Conservation (phyloP, 2,113 vertebrate species). For the Xenotilapia longispinis region DNA sequence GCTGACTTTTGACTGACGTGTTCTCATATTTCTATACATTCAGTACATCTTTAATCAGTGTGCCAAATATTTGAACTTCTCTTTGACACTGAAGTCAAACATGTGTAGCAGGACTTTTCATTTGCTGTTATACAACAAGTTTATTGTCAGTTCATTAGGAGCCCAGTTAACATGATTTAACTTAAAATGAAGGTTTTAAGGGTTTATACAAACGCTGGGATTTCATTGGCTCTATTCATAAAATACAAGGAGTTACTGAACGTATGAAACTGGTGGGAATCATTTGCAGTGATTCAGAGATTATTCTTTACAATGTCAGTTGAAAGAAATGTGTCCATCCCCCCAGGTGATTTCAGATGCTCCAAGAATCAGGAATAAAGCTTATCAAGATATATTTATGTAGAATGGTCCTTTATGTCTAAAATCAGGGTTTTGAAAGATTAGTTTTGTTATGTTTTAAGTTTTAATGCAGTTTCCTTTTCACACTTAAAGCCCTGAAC, state of each 20-base stretch:
- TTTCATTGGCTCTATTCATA: not conserved
- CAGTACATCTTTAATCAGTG: fast-evolving
- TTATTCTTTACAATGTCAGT: not conserved
- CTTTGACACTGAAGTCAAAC: not conserved
- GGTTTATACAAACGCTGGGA: fast-evolving
- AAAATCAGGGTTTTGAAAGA: not conserved
- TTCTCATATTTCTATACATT: not conserved
- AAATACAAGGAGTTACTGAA: not conserved
- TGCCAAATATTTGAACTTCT: not conserved
- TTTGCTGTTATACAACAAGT: not conserved
- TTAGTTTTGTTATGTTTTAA: not conserved
- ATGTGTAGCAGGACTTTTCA: not conserved
- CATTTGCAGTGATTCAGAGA: fast-evolving
- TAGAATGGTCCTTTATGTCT: not conserved
- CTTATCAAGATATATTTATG: not conserved
- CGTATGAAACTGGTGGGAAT: not conserved
- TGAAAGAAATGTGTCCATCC: not conserved
- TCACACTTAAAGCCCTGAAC: fast-evolving
- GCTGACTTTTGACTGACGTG: not conserved
- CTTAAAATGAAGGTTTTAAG: not conserved
- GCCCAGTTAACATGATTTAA: not conserved
- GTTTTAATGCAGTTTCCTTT: not conserved
- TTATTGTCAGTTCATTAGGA: not conserved
- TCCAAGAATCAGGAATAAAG: fast-evolving
- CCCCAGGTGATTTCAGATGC: not conserved